Evolutionary conservation across 2,113 vertebrate species (phyloP), one percentile per base, ranked within the genome.

Genomic region (Ceyx cyanopectus): DNA sequence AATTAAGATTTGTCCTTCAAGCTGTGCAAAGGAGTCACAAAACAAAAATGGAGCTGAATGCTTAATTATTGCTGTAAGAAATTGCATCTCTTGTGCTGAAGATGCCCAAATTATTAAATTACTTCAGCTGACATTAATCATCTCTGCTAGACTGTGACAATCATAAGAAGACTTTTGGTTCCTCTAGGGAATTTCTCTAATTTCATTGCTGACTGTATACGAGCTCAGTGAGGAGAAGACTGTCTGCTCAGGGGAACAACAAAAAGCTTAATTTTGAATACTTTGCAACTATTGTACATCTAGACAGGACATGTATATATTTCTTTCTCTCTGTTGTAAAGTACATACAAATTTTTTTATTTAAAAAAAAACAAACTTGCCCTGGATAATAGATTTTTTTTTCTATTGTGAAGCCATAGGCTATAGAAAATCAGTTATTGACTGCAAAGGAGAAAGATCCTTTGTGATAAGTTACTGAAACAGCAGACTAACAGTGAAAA

Each of bases 41-140:
- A 77, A 46, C 50, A 86, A 75, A 68, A 78, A 45, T 53, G 21
- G 30, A 78, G 53, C 3, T 43, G 85, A 81, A 80, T 79, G 75
- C 86, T 90, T 94, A 91, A 93, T 93, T 93, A 90, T 41, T 82
- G 75, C 67, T 65, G 22, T 82, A 85, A 94, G 82, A 80, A 93
- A 89, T 69, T 84, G 41, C 30, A 13, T 77, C 62, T 87, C 66
- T 81, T 84, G 53, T 51, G 54, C 75, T 92, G 46, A 92, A 94
- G 85, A 57, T 56, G 82, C 23, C 20, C 40, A 82, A 85, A 87
- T 93, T 90, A 82, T 82, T 85, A 93, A 89, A 85, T 87, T 6
- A 81, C 70, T 91, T 94, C 30, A 80, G 29, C 46, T 94, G 85
- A 63, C 73, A 68, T 91, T 93, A 91, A 91, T 95, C 78, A 89